Base-by-base conservation (phyloP, 2,113 vertebrate species). In the Xyliphius kryptos region DNA sequence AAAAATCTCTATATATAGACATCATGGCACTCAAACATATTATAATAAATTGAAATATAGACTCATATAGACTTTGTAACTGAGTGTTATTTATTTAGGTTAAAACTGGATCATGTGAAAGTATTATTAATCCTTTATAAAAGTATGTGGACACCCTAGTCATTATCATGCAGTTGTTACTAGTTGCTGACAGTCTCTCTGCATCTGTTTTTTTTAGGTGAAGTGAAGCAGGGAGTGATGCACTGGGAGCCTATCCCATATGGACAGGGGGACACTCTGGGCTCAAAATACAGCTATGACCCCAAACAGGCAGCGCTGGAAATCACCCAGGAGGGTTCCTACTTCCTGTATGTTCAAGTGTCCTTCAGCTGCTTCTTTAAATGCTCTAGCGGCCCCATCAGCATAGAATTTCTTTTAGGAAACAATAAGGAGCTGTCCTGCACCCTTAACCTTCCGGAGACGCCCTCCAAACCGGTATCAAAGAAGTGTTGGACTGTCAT, bases 341-440 rank as follows among this genome's bases (percentile, higher is more conserved):
- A 86, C 75, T 87, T 87, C 44, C 53, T 85, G 1, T 85, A 82
- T 17, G 2, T 84, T 0, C 9, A 79, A 0, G 75, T 88, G 5
- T 68, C 47, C 6, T 0, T 88, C 22, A 32, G 3, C 17, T 82
- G 80, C 60, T 44, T 2, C 0, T 0, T 0, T 12, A 0, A 0
- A 0, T 84, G 84, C 60, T 0, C 0, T 0, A 0, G 1, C 0
- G 71, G 71, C 5, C 0, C 17, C 7, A 21, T 86, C 1, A 74
- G 2, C 0, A 20, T 86, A 0, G 2, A 0, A n/a, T n/a, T n/a
- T n/a, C 0, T 40, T 85, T 59, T 13, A 6, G 0, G 9, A 72
- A 6, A 5, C 0, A 50, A 1, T 1, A 6, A 44, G 7, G 14
- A 58, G 0, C 70, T 85, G 0, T 74, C 56, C 56, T 88, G 86